Conservation (phyloP, 2,113 vertebrate species). For the Globicephala melas region DNA sequence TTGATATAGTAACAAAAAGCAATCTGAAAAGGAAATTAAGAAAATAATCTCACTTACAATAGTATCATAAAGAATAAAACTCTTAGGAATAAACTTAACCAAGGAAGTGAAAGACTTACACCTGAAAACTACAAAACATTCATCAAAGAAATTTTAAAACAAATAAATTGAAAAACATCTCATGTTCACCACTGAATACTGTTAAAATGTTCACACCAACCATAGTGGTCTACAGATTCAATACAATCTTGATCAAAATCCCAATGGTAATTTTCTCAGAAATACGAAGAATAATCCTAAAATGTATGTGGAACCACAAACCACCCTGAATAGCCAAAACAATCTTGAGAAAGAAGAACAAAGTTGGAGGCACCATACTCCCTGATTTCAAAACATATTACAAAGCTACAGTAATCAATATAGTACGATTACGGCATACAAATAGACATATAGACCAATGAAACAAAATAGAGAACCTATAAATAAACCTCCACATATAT, state of each 20-base stretch:
- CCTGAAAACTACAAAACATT: neutral
- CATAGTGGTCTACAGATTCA: neutral
- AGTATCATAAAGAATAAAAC: neutral
- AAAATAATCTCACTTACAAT: neutral
- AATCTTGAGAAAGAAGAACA: neutral
- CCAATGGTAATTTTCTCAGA: neutral
- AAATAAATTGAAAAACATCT: neutral
- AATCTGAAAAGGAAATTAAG: neutral
- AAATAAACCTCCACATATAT: neutral
- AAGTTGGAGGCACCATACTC: neutral
- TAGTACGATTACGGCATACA: neutral
- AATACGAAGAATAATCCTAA: neutral
- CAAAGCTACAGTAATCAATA: neutral
- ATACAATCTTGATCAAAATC: neutral
- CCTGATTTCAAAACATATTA: neutral
- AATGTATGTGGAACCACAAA: neutral
- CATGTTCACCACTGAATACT: neutral
- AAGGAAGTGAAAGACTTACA: neutral
- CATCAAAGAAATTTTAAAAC: neutral
- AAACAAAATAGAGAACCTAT: neutral
- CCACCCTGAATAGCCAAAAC: neutral
- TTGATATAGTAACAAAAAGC: neutral
- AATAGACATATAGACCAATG: neutral
- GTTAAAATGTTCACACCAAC: neutral
- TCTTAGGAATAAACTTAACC: neutral